phyloP scores from a whole-genome alignment of 2,113 vertebrate species.

The Brachypodius melanocephalos region DNA sequence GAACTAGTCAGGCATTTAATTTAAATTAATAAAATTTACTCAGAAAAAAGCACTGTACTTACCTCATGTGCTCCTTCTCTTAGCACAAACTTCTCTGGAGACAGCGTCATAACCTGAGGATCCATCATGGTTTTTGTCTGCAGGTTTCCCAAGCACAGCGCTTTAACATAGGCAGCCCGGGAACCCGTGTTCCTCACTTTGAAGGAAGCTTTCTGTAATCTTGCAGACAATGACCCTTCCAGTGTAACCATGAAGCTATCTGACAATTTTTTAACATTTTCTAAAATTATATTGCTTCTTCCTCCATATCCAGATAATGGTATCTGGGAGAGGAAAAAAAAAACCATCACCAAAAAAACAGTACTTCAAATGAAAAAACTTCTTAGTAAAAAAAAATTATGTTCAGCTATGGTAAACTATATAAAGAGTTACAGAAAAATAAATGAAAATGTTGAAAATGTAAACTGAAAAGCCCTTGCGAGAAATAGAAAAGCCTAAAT shows the following conservation, averaged over 20 bases:
- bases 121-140: conserved; percentile 74
- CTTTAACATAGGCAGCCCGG: conserved; percentile 90
- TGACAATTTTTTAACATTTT: conserved; percentile 84
- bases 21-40: background rate
- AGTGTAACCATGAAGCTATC: conserved; percentile 83
- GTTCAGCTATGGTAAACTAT: background rate
- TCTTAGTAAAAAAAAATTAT: background rate
- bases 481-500: background rate
- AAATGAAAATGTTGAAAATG: background rate
- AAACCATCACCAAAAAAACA: background rate
- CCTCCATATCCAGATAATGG: conserved; percentile 95
- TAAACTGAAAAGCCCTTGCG: background rate
- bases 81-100: conserved; percentile 91
- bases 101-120: conserved; percentile 76
- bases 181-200: conserved; percentile 87
- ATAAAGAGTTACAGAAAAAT: background rate
- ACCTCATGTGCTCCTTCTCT: conserved; percentile 89
- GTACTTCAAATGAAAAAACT: background rate
- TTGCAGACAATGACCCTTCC: conserved; percentile 65
- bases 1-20: background rate
- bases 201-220: conserved; percentile 78
- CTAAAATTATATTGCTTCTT: conserved; percentile 89
- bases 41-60: conserved; percentile 26
- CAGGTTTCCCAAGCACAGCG: conserved; percentile 80
- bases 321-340: conserved; percentile 71